phyloP scores from a whole-genome alignment of 30 jellyfish, hydroid and myxozoan species.

The Chironex yamaguchii region DNA sequence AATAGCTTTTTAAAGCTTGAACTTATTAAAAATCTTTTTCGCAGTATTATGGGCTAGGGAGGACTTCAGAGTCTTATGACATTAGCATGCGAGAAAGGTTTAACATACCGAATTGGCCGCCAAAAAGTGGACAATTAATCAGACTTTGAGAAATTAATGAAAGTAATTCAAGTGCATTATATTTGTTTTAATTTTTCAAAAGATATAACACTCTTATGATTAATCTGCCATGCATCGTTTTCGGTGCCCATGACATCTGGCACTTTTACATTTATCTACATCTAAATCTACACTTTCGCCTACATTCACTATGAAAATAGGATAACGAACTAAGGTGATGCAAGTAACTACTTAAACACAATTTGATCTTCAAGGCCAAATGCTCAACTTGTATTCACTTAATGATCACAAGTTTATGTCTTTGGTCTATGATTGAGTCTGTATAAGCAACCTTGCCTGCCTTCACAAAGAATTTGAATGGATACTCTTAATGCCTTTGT shows the following conservation, averaged over 20 bases:
- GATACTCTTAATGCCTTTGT: too few species aligned
- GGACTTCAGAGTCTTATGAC: constrained; percentile 30
- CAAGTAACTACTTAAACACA: too few species aligned
- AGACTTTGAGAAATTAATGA: constrained; percentile 19
- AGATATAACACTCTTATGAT: background rate
- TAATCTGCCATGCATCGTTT: constrained; percentile 23
- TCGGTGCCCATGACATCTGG: constrained; percentile 29
- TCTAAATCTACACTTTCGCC: too few species aligned
- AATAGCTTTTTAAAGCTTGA: constrained; percentile 38
- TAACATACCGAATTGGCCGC: constrained; percentile 30
- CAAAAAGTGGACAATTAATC: constrained; percentile 42
- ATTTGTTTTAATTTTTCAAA: background rate
- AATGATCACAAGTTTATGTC: too few species aligned
- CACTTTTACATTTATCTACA: too few species aligned
- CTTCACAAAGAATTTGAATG: too few species aligned
- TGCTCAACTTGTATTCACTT: too few species aligned
- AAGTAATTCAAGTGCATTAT: background rate
- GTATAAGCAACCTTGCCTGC: too few species aligned
- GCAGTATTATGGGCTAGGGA: constrained; percentile 43
- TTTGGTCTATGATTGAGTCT: too few species aligned
- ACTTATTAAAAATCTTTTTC: constrained; percentile 12
- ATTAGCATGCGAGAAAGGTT: constrained; percentile 32
- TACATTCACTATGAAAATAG: too few species aligned
- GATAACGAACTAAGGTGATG: too few species aligned
- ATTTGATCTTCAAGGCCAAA: too few species aligned